Percentiles rank a stretch among this genome's conserved stretches.
Evolutionary conservation across 2,888 invertebrate species (phyloP).

Genomic region (Harpagoxenus sublaevis): DNA sequence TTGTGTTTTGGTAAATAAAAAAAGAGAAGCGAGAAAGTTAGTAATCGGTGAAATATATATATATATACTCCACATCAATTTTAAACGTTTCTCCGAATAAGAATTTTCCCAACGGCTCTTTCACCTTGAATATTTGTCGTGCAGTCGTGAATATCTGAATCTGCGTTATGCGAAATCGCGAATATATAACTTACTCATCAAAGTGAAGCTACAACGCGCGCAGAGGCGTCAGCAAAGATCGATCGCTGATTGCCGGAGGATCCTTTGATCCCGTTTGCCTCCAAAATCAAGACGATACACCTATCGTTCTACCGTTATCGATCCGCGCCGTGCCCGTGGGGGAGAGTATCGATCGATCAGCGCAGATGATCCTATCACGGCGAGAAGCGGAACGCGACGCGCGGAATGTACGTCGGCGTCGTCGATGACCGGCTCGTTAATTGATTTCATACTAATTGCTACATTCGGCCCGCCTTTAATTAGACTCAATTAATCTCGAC

Average conservation of each 20-base stretch:
- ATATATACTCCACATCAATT: background rate
- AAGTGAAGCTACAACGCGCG: background rate
- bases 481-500: constrained; percentile 83
- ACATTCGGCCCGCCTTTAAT: constrained; percentile 79
- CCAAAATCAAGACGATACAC: constrained; percentile 22
- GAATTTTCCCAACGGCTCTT: background rate
- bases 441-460: constrained; percentile 83
- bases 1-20: background rate
- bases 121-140: background rate
- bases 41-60: background rate
- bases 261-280: constrained; percentile 19
- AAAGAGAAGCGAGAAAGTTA: background rate
- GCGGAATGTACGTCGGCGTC: constrained; percentile 16
- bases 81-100: background rate
- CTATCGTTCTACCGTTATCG: background rate
- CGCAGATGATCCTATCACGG: constrained; percentile 14
- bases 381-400: constrained; percentile 6
- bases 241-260: background rate
- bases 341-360: constrained; percentile 4
- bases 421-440: constrained; percentile 71
- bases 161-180: background rate
- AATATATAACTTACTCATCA: background rate
- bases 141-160: background rate
- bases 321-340: background rate
- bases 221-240: background rate